phyloP scores from a whole-genome alignment of 1,140 invertebrate species.

The Anagrus nilaparvatae region DNA sequence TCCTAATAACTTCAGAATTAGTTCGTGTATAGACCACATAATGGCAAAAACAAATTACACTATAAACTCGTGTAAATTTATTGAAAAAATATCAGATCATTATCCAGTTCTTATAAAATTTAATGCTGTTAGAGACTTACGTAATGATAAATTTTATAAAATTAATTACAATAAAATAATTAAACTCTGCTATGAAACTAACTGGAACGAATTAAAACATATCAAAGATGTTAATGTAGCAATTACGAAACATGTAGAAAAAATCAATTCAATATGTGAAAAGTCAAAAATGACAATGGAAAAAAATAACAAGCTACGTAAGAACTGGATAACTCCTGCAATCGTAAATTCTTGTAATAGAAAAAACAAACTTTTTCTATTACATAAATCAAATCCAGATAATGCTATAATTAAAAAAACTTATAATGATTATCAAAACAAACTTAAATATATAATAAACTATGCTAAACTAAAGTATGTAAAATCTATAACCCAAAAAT shows the following conservation, averaged over 20 bases:
- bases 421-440: background rate
- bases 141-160: background rate
- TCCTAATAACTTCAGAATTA: background rate
- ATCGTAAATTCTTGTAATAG: background rate
- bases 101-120: background rate
- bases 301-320: background rate
- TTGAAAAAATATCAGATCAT: background rate
- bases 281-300: background rate
- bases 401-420: background rate
- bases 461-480: background rate
- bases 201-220: background rate
- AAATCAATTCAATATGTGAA: background rate
- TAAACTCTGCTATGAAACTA: background rate
- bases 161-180: background rate
- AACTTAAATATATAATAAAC: background rate
- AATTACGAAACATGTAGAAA: background rate
- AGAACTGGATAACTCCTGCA: background rate
- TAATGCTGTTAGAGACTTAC: background rate
- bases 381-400: background rate
- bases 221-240: background rate
- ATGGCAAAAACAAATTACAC: background rate
- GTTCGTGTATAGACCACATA: background rate
- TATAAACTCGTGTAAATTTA: background rate
- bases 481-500: background rate
- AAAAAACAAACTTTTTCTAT: background rate